Evolutionary conservation across 1,140 invertebrate species (phyloP), one percentile per base, ranked within the genome.

Genomic region (Sweltsa coloradensis): DNA sequence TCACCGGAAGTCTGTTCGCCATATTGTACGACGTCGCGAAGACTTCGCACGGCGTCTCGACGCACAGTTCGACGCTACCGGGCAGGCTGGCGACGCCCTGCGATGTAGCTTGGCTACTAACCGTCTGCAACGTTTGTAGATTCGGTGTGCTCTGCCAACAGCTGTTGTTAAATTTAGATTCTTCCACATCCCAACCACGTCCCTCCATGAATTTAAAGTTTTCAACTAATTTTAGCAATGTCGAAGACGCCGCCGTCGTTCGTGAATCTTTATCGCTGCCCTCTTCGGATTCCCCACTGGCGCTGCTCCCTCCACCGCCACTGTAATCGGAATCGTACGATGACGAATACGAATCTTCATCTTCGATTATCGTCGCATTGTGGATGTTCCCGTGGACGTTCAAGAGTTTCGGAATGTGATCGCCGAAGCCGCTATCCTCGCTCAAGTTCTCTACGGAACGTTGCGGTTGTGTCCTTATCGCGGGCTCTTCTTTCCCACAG

Each of bases 381-480:
- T 39, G 42, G 13, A 56, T 57, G 42, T 58, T 62, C 40, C 70
- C 64, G 47, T 73, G 71, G 31, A 11, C 31, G 19, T 46, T 18
- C 14, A 11, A 18, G 26, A 16, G 36, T 21, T 16, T 19, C 19
- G 16, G 6, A 18, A 19, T 39, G 16, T 47, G 44, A 53, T 80
- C 77, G 48, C 80, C 78, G 62, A 82, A 84, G 16, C 81, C 81
- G 50, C 79, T 82, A 61, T 83, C 81, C 57, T 83, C 80, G 53
- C 79, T 82, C 29, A 83, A 63, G 68, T 83, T 83, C 56, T 84
- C 81, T 2, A 72, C 72, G 22, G 80, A 83, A 53, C 75, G 73
- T 13, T 72, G 69, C 1, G 49, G 45, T 19, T 29, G 23, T n/a
- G 47, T 61, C 57, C 27, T 4, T 7, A 26, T 16, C 5, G 26